A percentile compares a stretch with the other conserved stretches of the same genome.
phyloP scores from a whole-genome alignment of 1,140 invertebrate species.

The Microplitis mediator region DNA sequence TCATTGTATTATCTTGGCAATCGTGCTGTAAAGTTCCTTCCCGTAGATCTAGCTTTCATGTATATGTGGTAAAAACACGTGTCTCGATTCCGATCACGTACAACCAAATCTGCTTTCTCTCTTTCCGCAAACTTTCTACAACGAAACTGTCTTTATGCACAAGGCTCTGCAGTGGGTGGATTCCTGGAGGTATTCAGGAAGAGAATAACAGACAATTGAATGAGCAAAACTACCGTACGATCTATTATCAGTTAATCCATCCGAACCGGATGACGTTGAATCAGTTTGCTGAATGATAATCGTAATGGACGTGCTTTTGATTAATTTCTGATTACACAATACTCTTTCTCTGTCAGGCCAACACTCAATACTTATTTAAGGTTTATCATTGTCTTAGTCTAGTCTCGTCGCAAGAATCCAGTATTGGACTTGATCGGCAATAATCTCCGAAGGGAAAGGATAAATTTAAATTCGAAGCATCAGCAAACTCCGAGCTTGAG shows the following conservation, averaged over 20 bases:
- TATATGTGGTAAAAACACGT: not conserved
- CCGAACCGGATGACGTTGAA: not conserved
- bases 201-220: too few relatives aligned
- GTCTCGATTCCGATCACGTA: conserved; percentile 37
- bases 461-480: not conserved
- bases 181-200: conserved; percentile 24
- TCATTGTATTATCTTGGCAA: too few relatives aligned
- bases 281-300: too few relatives aligned
- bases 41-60: not conserved
- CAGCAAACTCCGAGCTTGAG: conserved; percentile 2
- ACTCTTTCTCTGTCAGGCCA: too few relatives aligned
- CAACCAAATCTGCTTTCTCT: conserved; percentile 45
- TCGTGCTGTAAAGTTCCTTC: too few relatives aligned
- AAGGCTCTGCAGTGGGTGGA: too few relatives aligned
- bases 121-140: conserved; percentile 38
- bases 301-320: too few relatives aligned
- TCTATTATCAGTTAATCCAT: not conserved
- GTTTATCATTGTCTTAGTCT: too few relatives aligned
- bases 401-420: not conserved
- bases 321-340: too few relatives aligned
- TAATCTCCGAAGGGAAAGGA: not conserved
- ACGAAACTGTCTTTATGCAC: too few relatives aligned
- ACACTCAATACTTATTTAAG: too few relatives aligned
- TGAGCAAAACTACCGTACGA: not conserved
- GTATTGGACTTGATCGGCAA: not conserved